A percentile compares a stretch with the other conserved stretches of the same genome.
Evolutionary conservation across 2,888 invertebrate species (phyloP).

Genomic region (Oeneis ivallda): DNA sequence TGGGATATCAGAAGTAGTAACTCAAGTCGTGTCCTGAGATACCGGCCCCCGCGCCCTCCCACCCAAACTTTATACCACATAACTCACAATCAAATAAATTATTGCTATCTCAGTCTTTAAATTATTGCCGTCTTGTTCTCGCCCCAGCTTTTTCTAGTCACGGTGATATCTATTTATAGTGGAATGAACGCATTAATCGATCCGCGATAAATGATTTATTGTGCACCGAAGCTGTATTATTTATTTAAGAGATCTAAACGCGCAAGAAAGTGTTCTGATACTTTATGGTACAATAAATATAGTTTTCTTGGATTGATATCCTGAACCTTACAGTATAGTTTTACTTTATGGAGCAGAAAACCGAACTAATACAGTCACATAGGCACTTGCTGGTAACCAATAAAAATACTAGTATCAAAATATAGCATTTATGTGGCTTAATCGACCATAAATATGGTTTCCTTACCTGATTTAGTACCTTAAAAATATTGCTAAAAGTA

Average conservation of each 20-base stretch:
- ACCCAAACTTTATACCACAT: slow-evolving; percentile 73
- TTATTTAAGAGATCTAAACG: slow-evolving; percentile 33
- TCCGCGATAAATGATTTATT: slow-evolving; percentile 50
- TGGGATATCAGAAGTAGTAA: slow-evolving; percentile 44
- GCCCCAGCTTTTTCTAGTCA: slow-evolving; percentile 52
- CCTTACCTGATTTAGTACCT: no score
- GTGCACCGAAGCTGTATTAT: slow-evolving; percentile 30
- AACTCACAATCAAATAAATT: slow-evolving; percentile 74
- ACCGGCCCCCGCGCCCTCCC: slow-evolving; percentile 56
- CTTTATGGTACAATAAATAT: slow-evolving; percentile 34
- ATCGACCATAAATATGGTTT: no score
- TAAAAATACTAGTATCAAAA: no score
- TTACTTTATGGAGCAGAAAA: no score
- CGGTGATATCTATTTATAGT: slow-evolving; percentile 38
- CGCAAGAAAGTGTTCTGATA: slow-evolving; percentile 35
- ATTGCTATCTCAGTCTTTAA: slow-evolving; percentile 64
- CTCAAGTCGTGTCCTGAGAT: slow-evolving; percentile 54
- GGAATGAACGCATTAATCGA: slow-evolving; percentile 44
- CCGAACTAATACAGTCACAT: no score
- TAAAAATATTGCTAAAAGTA: no score
- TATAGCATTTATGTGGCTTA: no score
- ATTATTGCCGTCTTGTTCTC: slow-evolving; percentile 49
- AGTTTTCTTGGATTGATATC: slow-evolving; percentile 12
- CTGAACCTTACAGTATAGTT: neutral
- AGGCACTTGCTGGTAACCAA: no score